Percentiles rank a stretch among this genome's conserved stretches.
Conservation (phyloP, 2,797 vertebrate species). For the Characodon lateralis region DNA sequence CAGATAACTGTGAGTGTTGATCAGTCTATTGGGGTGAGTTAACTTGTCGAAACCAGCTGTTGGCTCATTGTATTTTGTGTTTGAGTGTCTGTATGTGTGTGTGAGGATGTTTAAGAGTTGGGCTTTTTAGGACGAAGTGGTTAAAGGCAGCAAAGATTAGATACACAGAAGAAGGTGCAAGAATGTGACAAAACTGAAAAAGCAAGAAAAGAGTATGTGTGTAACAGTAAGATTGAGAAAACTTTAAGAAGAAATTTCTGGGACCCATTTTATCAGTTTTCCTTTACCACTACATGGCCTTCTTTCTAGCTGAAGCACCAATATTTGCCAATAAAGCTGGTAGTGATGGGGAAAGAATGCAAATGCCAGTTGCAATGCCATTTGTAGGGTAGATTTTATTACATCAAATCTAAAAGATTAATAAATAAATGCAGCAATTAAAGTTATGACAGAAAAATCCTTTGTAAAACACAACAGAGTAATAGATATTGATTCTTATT, state of each 20-base stretch:
- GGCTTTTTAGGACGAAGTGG: slow-evolving; percentile 52
- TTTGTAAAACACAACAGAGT: neutral
- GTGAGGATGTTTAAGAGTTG: slow-evolving; percentile 31
- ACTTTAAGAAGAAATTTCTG: too few species aligned
- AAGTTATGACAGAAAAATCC: neutral
- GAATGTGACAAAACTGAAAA: neutral
- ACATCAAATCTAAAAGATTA: neutral
- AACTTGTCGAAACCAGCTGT: slow-evolving; percentile 24
- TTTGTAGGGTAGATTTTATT: neutral
- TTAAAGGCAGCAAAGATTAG: slow-evolving; percentile 54
- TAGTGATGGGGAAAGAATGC: neutral
- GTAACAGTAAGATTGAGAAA: too few species aligned
- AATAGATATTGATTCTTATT: neutral
- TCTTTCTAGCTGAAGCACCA: too few species aligned
- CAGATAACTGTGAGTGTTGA: slow-evolving; percentile 22
- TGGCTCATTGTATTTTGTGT: neutral
- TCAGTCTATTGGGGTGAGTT: slow-evolving; percentile 12
- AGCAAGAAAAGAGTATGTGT: neutral
- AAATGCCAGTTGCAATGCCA: neutral
- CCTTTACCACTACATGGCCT: too few species aligned
- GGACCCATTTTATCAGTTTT: too few species aligned
- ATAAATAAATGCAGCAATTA: neutral
- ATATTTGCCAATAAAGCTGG: neutral
- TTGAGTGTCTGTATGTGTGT: slow-evolving; percentile 12
- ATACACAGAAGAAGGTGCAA: slow-evolving; percentile 48